These are phyloP conservation scores for Synergus laeviventris DNA, from an alignment of 2,888 invertebrate genomes.

Conservation along the genomic window DNA sequence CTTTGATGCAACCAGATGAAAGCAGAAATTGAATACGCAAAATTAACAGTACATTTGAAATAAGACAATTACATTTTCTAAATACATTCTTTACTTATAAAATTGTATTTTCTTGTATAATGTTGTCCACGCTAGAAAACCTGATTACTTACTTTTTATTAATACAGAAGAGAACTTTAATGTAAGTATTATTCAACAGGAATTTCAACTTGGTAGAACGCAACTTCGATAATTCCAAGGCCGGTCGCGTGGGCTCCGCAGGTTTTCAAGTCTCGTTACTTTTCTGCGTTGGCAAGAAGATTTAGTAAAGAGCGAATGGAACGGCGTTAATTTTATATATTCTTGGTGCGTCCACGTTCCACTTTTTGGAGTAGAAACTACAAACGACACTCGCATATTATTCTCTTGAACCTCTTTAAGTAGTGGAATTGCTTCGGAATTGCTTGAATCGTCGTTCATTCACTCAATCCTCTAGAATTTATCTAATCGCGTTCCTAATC, in stretches of 20 bases:
- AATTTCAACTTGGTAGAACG: slow-evolving; percentile 35
- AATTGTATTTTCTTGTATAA: background rate
- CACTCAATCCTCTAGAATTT: slow-evolving; percentile 21
- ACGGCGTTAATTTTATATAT: slow-evolving; percentile 35
- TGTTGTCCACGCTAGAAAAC: background rate
- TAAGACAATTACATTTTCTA: background rate
- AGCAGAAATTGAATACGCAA: background rate
- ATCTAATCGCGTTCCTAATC: slow-evolving; percentile 29
- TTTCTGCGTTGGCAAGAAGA: slow-evolving; percentile 27
- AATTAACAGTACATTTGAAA: background rate
- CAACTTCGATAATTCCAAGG: slow-evolving; percentile 47
- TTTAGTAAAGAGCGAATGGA: slow-evolving; percentile 9
- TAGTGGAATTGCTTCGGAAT: slow-evolving; percentile 14
- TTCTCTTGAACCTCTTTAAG: slow-evolving; percentile 13
- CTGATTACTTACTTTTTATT: background rate
- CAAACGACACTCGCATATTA: background rate
- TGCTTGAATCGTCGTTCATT: slow-evolving; percentile 16
- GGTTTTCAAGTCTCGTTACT: slow-evolving; percentile 28
- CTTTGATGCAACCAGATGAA: background rate
- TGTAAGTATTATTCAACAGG: slow-evolving; percentile 21
- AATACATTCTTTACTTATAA: too few relatives aligned
- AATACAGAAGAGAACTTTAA: background rate
- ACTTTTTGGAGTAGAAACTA: slow-evolving; percentile 7
- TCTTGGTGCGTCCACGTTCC: slow-evolving; percentile 18
- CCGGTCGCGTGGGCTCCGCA: slow-evolving; percentile 47